phyloP scores from a whole-genome alignment of 2,888 invertebrate genomes.

The Lamellibrachia columna region DNA sequence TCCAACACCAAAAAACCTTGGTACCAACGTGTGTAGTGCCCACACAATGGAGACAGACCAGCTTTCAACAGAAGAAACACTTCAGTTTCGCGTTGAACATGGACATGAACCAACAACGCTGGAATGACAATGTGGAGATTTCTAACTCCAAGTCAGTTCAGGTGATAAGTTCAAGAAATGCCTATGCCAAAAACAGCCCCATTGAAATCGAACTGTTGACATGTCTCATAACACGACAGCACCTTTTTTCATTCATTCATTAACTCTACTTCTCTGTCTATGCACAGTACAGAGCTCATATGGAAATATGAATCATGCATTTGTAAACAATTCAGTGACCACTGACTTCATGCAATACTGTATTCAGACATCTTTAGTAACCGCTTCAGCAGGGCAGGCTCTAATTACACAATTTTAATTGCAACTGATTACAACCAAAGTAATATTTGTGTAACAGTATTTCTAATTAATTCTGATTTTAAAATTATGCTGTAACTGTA shows the following conservation, averaged over 20 bases:
- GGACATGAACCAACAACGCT: neutral
- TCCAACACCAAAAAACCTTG: neutral
- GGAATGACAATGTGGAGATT: neutral
- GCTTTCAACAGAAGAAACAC: neutral
- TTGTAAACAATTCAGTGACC: neutral
- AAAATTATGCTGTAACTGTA: too few species aligned
- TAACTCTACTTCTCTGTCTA: neutral
- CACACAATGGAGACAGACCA: too few species aligned
- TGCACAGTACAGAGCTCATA: neutral
- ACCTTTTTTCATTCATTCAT: neutral
- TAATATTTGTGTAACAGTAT: too few species aligned
- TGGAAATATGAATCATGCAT: neutral
- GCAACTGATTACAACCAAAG: neutral
- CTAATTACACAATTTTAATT: neutral
- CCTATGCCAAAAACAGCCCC: neutral
- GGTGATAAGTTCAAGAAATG: neutral
- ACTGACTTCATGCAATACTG: neutral
- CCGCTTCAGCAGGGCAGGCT: neutral
- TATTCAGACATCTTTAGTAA: neutral
- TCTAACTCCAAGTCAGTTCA: neutral
- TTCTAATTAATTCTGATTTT: too few species aligned
- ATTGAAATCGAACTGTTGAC: neutral
- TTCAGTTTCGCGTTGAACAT: neutral
- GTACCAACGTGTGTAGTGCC: neutral
- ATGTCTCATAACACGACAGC: neutral